Conservation (phyloP, 2,113 vertebrate genomes). For the Paracanthobrama guichenoti region DNA sequence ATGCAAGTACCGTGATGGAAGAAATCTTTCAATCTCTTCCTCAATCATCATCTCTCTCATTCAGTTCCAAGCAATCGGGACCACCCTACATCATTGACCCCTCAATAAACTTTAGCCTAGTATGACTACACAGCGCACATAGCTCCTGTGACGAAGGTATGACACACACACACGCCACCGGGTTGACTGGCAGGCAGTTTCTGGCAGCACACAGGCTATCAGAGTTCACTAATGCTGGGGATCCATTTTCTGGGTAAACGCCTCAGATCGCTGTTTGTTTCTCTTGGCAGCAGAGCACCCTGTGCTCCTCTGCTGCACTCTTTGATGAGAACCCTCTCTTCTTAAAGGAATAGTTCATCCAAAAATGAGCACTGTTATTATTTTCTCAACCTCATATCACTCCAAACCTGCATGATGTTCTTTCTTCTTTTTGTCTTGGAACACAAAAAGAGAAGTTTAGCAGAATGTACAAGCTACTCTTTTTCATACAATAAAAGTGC, state of each 20-base stretch:
- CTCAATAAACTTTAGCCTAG: conserved; percentile 7
- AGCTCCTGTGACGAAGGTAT: conserved; percentile 47
- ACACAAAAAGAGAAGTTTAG: neutral
- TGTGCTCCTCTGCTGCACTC: conserved; percentile 57
- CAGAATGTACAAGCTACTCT: neutral
- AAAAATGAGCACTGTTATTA: neutral
- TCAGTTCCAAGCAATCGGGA: neutral
- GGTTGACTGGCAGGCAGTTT: conserved; percentile 54
- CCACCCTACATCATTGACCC: conserved; percentile 19
- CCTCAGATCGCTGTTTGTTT: conserved; percentile 67
- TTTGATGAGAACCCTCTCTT: neutral
- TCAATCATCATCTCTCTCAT: conserved; percentile 34
- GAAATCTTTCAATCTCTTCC: conserved; percentile 9
- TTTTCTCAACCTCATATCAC: neutral
- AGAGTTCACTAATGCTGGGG: conserved; percentile 53
- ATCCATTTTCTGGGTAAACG: conserved; percentile 67
- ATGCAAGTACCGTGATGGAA: conserved; percentile 8
- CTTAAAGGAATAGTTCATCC: conserved; percentile 9
- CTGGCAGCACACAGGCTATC: conserved; percentile 54
- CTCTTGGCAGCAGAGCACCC: conserved; percentile 68
- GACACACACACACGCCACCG: conserved; percentile 24
- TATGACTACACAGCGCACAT: conserved; percentile 24
- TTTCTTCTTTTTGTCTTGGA: neutral
- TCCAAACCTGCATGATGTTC: neutral
- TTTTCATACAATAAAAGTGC: neutral